phyloP scores from a whole-genome alignment of 2,888 invertebrate genomes.

The Nineta flava region DNA sequence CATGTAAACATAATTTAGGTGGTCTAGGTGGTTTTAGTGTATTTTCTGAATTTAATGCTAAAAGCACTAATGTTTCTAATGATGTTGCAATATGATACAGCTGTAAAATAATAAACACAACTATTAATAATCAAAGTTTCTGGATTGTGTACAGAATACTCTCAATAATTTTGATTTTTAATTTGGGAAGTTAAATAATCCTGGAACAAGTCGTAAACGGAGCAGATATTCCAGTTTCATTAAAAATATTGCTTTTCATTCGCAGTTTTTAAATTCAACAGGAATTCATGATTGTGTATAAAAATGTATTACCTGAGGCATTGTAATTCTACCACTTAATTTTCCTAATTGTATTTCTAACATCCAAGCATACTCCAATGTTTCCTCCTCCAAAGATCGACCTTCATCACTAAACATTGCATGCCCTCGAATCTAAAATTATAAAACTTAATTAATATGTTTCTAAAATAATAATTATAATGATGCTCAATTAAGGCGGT shows the following conservation, averaged over 20 bases:
- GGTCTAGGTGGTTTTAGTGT: constrained; percentile 68
- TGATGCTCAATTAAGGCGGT: too few relatives aligned
- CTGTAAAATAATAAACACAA: constrained; percentile 20
- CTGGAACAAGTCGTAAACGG: too few relatives aligned
- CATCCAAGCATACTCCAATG: constrained; percentile 94
- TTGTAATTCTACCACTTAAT: constrained; percentile 76
- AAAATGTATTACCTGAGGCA: constrained; percentile 33
- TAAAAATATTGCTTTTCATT: too few relatives aligned
- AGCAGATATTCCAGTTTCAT: too few relatives aligned
- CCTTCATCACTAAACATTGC: constrained; percentile 93
- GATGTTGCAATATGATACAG: constrained; percentile 75
- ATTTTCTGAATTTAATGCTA: constrained; percentile 81
- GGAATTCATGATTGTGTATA: too few relatives aligned
- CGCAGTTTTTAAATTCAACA: too few relatives aligned
- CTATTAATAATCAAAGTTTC: too few relatives aligned
- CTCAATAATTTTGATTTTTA: too few relatives aligned
- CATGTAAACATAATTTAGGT: constrained; percentile 64
- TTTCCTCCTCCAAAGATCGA: constrained; percentile 79
- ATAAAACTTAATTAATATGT: background rate
- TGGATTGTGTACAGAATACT: too few relatives aligned
- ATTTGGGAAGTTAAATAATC: too few relatives aligned
- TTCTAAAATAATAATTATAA: too few relatives aligned
- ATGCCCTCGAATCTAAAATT: constrained; percentile 67
- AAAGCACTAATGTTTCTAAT: constrained; percentile 72
- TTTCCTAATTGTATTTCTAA: constrained; percentile 90